Conservation (phyloP, 2,113 vertebrate species). For the Pseudorasbora parva region DNA sequence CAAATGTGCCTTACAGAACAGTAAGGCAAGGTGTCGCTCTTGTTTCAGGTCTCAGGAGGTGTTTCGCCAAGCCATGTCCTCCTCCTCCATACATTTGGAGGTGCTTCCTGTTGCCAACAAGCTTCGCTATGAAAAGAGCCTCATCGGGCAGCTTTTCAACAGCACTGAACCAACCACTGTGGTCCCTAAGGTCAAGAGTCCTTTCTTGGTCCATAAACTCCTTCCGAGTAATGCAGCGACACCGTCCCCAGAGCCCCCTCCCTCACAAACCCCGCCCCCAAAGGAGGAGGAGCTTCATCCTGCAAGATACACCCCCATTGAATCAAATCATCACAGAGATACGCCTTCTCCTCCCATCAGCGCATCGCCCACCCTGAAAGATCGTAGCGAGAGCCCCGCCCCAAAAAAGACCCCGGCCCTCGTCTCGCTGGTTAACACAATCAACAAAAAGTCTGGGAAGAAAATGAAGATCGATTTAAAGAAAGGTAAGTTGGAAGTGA, state of each 20-base stretch:
- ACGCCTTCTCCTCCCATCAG: constrained; percentile 36
- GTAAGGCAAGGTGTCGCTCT: background rate
- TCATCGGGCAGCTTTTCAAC: constrained; percentile 83
- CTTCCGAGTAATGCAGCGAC: background rate
- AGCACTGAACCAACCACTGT: constrained; percentile 67
- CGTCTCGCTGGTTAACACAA: constrained; percentile 73
- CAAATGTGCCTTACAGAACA: background rate
- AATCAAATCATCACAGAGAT: constrained; percentile 23
- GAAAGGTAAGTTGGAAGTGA: constrained; percentile 82
- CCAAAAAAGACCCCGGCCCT: constrained; percentile 68
- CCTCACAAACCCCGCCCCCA: background rate
- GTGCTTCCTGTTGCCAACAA: constrained; percentile 81
- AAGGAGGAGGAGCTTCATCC: constrained; percentile 35
- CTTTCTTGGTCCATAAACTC: constrained; percentile 61
- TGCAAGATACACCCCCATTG: background rate
- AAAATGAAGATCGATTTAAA: constrained; percentile 90
- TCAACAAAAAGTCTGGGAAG: constrained; percentile 83
- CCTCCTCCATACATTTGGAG: constrained; percentile 74
- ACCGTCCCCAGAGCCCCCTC: constrained; percentile 53
- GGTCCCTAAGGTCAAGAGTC: constrained; percentile 72
- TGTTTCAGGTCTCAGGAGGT: constrained; percentile 87
- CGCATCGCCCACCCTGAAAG: constrained; percentile 64
- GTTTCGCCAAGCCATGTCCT: constrained; percentile 89
- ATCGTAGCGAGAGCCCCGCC: constrained; percentile 65
- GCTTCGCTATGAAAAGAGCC: constrained; percentile 87